Evolutionary conservation across 92 coral and sea anemone species (phyloP).

Genomic region (Bergia puertoricense): DNA sequence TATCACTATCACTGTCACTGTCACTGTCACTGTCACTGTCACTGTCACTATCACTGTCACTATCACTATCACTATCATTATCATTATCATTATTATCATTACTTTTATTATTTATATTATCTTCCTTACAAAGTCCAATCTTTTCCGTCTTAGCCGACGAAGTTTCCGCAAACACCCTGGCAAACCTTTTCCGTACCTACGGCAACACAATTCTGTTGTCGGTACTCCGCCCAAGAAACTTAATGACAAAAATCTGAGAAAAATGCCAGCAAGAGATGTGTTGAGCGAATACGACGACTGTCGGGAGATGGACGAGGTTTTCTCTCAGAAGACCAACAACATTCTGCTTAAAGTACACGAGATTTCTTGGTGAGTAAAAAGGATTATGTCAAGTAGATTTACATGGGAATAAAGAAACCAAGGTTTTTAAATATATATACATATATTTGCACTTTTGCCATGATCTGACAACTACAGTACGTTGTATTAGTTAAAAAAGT

Average conservation of each 20-base stretch:
- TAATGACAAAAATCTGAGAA: neutral
- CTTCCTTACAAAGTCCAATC: no score
- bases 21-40: neutral
- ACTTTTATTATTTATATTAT: neutral
- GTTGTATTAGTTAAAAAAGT: neutral
- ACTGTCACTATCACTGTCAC: neutral
- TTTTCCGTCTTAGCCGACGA: neutral
- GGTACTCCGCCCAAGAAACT: neutral
- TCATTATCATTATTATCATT: neutral
- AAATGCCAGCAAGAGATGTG: slow-evolving; percentile 31
- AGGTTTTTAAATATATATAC: neutral
- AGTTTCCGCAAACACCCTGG: neutral
- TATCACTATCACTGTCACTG: neutral
- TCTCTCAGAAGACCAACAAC: slow-evolving; percentile 1
- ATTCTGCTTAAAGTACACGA: slow-evolving; percentile 50
- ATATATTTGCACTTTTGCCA: neutral
- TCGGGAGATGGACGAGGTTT: slow-evolving; percentile 25
- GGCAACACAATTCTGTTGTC: neutral
- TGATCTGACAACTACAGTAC: no score
- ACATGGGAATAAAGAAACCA: neutral
- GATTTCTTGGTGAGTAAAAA: slow-evolving; percentile 54
- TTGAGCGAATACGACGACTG: slow-evolving; percentile 33
- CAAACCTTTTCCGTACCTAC: slow-evolving; percentile 17
- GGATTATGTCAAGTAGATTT: neutral
- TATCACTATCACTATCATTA: no score